Conservation (phyloP, 2,888 invertebrate genomes). For the Drosophila barbarae region DNA sequence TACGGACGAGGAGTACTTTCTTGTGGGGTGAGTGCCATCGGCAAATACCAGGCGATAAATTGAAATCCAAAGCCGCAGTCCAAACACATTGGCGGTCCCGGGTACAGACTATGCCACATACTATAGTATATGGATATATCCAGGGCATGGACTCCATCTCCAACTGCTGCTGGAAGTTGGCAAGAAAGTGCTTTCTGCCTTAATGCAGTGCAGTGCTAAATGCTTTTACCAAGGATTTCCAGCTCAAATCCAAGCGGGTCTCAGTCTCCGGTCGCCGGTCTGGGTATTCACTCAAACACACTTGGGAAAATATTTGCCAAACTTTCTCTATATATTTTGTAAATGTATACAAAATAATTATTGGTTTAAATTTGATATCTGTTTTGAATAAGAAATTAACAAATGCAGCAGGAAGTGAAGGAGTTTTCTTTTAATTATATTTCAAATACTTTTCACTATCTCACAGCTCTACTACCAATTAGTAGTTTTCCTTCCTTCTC, state of each 20-base stretch:
- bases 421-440: background rate
- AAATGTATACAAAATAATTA: background rate
- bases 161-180: conserved; percentile 18
- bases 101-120: conserved; percentile 2
- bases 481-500: background rate
- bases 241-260: conserved; percentile 59
- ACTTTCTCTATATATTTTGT: background rate
- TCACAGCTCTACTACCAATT: background rate
- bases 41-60: conserved; percentile 70
- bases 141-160: conserved; percentile 6
- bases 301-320: conserved; percentile 12
- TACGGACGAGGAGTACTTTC: conserved; percentile 14
- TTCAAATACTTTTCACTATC: background rate
- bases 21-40: conserved; percentile 23
- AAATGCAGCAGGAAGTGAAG: background rate
- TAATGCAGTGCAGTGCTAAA: conserved; percentile 74
- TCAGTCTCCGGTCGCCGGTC: conserved; percentile 34
- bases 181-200: conserved; percentile 48
- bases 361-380: background rate
- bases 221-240: conserved; percentile 76
- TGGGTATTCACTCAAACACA: conserved; percentile 16
- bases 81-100: conserved; percentile 53
- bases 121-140: background rate
- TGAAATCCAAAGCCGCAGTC: conserved; percentile 65
- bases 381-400: background rate